Conservation (phyloP, 2,113 vertebrate species). For the Vidua macroura region DNA sequence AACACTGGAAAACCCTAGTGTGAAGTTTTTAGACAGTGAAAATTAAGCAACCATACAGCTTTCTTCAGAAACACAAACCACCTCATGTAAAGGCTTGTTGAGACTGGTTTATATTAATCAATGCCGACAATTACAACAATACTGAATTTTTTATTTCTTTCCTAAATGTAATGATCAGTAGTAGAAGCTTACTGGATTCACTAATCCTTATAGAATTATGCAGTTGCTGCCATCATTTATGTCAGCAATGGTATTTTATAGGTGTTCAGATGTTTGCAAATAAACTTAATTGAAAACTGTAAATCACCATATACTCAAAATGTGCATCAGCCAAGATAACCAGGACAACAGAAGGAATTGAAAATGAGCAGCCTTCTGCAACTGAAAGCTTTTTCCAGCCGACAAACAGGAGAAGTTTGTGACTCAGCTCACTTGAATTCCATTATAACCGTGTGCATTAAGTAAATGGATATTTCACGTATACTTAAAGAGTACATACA, state of each 20-base stretch:
- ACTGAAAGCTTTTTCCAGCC: neutral
- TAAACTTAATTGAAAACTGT: constrained; percentile 32
- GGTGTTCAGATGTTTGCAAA: constrained; percentile 39
- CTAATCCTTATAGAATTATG: neutral
- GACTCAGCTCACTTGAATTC: constrained; percentile 9
- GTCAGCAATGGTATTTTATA: neutral
- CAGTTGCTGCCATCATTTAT: neutral
- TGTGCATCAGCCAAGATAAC: neutral
- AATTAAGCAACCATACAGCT: neutral
- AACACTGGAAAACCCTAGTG: neutral
- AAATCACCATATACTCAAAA: constrained; percentile 15
- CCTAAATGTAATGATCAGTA: neutral
- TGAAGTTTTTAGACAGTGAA: neutral
- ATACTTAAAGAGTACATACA: neutral
- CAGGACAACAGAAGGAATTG: constrained; percentile 8
- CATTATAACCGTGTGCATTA: neutral
- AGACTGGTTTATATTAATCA: neutral
- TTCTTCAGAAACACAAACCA: neutral
- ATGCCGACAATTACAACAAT: neutral
- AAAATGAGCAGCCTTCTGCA: constrained; percentile 8
- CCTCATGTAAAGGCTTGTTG: neutral
- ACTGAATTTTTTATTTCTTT: neutral
- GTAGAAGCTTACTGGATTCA: neutral
- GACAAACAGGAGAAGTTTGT: constrained; percentile 8
- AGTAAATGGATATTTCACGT: neutral